A percentile compares a stretch with the other conserved stretches of the same genome.
These are phyloP conservation scores for Prinia subflava DNA, from an alignment of 2,113 vertebrate genomes.

Conservation along the genomic window DNA sequence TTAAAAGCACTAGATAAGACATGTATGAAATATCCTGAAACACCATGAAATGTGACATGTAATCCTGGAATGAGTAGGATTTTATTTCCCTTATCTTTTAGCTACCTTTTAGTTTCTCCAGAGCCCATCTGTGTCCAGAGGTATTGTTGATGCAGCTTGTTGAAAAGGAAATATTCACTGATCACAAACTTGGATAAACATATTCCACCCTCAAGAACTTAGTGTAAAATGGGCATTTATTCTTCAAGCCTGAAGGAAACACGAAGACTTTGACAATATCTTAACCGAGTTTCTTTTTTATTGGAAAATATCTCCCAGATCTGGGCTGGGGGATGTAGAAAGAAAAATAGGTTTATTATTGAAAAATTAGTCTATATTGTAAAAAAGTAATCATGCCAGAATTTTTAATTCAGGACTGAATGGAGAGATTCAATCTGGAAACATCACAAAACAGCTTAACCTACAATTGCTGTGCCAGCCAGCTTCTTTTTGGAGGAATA, in stretches of 20 bases:
- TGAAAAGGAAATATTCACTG: not conserved
- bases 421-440: not conserved
- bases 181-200: not conserved
- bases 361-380: not conserved
- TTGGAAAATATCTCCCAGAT: not conserved
- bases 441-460: not conserved
- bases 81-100: not conserved
- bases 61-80: not conserved
- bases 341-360: not conserved
- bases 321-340: not conserved
- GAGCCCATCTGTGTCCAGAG: not conserved
- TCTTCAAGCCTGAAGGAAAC: not conserved
- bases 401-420: not conserved
- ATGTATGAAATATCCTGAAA: not conserved
- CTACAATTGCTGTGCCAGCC: not conserved
- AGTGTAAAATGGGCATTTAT: not conserved
- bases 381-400: not conserved
- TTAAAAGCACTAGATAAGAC: conserved; percentile 17
- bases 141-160: not conserved
- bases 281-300: not conserved
- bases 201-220: not conserved
- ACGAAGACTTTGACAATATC: not conserved
- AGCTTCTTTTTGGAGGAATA: not conserved
- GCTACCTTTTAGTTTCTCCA: not conserved
- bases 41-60: not conserved